Evolutionary conservation across 2,888 invertebrate genomes (phyloP), one percentile per base, ranked within the genome.

Genomic region (Andricus curvator): DNA sequence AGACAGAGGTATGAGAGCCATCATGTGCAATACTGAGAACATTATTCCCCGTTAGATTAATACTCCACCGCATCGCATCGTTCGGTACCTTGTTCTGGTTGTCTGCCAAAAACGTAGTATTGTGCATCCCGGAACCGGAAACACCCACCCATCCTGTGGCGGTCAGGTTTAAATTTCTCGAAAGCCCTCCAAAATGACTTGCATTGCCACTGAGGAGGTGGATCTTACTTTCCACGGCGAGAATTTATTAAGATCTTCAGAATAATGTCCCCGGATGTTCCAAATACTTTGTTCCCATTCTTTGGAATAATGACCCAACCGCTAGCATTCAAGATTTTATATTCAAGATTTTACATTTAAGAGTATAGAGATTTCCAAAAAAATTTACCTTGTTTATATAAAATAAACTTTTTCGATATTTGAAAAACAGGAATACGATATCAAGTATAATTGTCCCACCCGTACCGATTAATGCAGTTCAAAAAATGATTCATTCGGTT

Each of bases 21-120:
- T 82, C 79, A 77, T 74, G 74, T 79, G 82, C 84, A 84, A 82
- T 83, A 83, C 80, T 68, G 79, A 76, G 79, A 41, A 79, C 85
- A 87, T 88, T 88, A 89, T 86, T 89, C 82, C 83, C 83, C 80
- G 86, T 87, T 87, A 86, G 86, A 91, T 91, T 91, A 90, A 91
- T 91, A 90, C 88, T 85, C 88, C 85, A 88, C 89, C 87, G 86
- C 87, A 87, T 86, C 83, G 86, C 83, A 85, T 86, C 85, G 87
- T 86, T 84, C 82, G 86, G 85, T 86, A 78, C 84, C 86, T 86
- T 87, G 87, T 88, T 87, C 86, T 90, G 91, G 89, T 88, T 84
- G 81, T 80, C 86, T 90, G 91, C 91, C 91, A 91, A 88, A 87
- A 87, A 86, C 83, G 77, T 84, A 85, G 86, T 84, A 87, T 89